phyloP scores from a whole-genome alignment of 2,888 invertebrate species.

The Seladonia tumulorum region DNA sequence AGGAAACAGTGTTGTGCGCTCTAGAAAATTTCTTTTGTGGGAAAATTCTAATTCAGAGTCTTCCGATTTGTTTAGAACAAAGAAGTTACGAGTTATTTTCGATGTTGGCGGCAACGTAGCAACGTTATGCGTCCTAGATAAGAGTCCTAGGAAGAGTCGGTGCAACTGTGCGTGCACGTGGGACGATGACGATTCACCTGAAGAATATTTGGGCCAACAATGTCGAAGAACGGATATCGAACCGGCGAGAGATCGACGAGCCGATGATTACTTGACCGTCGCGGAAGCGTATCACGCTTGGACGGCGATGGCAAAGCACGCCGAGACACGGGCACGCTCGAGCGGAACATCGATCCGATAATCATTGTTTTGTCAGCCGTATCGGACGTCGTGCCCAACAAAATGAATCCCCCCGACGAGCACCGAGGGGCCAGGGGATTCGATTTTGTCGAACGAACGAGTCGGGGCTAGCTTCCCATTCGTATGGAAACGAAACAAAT shows the following conservation, averaged over 20 bases:
- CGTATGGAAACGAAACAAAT: not conserved
- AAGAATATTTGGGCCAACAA: constrained; percentile 34
- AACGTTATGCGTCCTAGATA: not conserved
- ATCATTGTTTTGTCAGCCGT: constrained; percentile 60
- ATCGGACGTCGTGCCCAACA: constrained; percentile 29
- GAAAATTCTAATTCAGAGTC: too few species aligned
- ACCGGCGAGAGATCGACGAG: constrained; percentile 39
- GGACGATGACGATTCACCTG: constrained; percentile 9
- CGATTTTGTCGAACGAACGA: constrained; percentile 14
- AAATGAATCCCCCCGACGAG: constrained; percentile 14
- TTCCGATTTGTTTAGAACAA: too few species aligned
- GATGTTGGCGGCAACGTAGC: not conserved
- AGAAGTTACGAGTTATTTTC: too few species aligned
- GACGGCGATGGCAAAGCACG: constrained; percentile 42
- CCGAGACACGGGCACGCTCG: constrained; percentile 53
- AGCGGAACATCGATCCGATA: constrained; percentile 57
- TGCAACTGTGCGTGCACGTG: not conserved
- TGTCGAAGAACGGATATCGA: constrained; percentile 35
- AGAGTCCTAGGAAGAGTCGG: too few species aligned
- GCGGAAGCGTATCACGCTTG: constrained; percentile 51
- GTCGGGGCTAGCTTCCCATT: not conserved
- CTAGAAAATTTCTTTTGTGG: too few species aligned
- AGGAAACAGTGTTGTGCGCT: too few species aligned
- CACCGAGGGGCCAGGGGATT: not conserved
- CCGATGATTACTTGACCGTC: constrained; percentile 59